Evolutionary conservation across 2,888 invertebrate species (phyloP), one percentile per base, ranked within the genome.

Genomic region (Hanleya hanleyi): DNA sequence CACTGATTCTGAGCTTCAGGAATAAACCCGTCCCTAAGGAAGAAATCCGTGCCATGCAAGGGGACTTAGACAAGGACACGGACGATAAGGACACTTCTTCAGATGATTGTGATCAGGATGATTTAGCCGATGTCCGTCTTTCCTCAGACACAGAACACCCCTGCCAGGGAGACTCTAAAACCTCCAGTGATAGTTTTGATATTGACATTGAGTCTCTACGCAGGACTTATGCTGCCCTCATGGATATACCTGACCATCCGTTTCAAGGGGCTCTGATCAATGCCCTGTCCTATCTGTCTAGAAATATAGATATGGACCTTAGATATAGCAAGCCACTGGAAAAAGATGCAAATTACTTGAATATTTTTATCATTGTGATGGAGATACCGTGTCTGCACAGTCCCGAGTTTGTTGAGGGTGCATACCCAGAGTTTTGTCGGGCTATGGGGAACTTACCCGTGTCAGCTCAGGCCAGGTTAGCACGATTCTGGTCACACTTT

Each of bases 21-120:
- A 88, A 91, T 86, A 76, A 73, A 49, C 68, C 70, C 33, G 72
- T 66, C 9, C 72, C 70, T 6, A 95, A 95, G 87, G 95, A 95
- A 90, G 94, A 94, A 77, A 92, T 94, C n/a, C 91, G 94, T 69
- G 93, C 94, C 7, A 90, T 95, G 73, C 95, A 95, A 88, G 94
- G 94, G 68, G 96, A 97, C 88, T 93, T 94, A 78, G 97, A 97
- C 83, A 97, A 97, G 91, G 97, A 97, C 87, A 94, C 95, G 84
- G 96, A 97, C 37, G 90, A 91, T 33, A 84, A 86, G 74, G 89
- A 82, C 71, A 92, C 47, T n/a, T 41, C 35, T 57, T 26, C 65
- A 29, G 37, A 36, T 33, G 50, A 71, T 51, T 9, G 65, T 61
- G 29, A 51, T 36, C 70, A 71, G 26, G 62, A 67, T 12, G 68